Evolutionary conservation across 1,140 invertebrate species (phyloP).

Genomic region (Aradophagus sp.): DNA sequence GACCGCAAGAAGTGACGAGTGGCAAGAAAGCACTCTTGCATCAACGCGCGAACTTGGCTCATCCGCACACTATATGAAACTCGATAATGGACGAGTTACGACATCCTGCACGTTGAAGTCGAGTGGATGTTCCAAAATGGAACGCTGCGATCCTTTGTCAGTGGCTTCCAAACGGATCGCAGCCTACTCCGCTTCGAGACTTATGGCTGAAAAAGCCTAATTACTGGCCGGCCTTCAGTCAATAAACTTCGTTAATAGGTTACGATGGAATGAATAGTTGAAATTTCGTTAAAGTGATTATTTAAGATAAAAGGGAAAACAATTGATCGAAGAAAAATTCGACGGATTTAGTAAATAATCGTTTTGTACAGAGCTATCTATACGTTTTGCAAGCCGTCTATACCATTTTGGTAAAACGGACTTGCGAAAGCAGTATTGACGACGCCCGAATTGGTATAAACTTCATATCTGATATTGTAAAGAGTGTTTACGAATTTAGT

Average conservation of each 20-base stretch:
- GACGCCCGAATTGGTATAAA: no score
- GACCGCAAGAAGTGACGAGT: constrained; percentile 31
- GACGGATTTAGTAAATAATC: no score
- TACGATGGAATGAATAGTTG: constrained; percentile 2
- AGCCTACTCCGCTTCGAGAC: not conserved
- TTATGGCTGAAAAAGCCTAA: constrained; percentile 16
- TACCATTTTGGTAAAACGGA: no score
- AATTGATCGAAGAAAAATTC: no score
- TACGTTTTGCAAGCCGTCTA: no score
- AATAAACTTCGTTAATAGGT: not conserved
- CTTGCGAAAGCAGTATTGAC: no score
- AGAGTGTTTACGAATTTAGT: no score
- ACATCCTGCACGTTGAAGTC: constrained; percentile 38
- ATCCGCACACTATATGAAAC: constrained; percentile 26
- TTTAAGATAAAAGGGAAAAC: no score
- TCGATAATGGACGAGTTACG: constrained; percentile 48
- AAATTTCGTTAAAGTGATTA: not conserved
- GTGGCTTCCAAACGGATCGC: constrained; percentile 28
- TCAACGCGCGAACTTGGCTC: constrained; percentile 36
- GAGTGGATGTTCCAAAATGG: constrained; percentile 30
- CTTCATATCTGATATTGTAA: no score
- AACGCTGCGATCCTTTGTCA: constrained; percentile 28
- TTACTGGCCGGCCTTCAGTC: constrained; percentile 10
- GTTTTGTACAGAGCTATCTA: no score
- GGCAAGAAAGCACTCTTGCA: constrained; percentile 31